These are phyloP conservation scores for Pammene fasciana DNA, from an alignment of 2,888 invertebrate genomes.

Conservation along the genomic window DNA sequence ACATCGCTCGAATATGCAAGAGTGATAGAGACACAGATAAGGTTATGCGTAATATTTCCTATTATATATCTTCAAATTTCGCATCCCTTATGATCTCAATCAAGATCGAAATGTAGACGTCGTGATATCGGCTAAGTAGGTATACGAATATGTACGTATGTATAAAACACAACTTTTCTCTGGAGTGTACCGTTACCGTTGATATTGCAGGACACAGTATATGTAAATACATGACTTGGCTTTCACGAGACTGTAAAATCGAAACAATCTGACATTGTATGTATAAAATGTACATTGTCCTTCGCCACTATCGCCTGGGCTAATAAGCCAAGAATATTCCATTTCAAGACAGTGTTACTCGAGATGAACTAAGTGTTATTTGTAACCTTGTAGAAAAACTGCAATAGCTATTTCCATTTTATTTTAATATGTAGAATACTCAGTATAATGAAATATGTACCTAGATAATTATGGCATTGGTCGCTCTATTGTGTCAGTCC, in stretches of 20 bases:
- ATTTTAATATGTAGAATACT: too few species aligned
- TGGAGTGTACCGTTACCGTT: background rate
- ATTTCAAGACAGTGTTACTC: slow-evolving; percentile 14
- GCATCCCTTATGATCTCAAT: background rate
- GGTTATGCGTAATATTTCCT: too few species aligned
- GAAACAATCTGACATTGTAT: slow-evolving; percentile 17
- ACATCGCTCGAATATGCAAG: too few species aligned
- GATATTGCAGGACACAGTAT: slow-evolving; percentile 23
- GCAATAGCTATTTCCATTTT: background rate
- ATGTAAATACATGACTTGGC: slow-evolving; percentile 37
- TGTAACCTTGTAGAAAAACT: slow-evolving; percentile 5
- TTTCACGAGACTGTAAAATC: slow-evolving; percentile 39
- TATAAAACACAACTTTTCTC: slow-evolving; percentile 20
- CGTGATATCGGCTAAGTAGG: background rate
- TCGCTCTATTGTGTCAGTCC: too few species aligned
- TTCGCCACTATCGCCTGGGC: slow-evolving; percentile 12
- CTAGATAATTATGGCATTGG: too few species aligned
- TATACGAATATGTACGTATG: background rate
- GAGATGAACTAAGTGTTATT: slow-evolving; percentile 8
- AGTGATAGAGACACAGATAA: too few species aligned
- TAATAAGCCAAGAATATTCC: slow-evolving; percentile 11
- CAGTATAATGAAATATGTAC: too few species aligned
- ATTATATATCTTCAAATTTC: too few species aligned
- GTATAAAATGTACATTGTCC: slow-evolving; percentile 26
- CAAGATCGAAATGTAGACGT: background rate